Evolutionary conservation across 2,113 vertebrate species (phyloP).

Genomic region (Hemibates koningsi): DNA sequence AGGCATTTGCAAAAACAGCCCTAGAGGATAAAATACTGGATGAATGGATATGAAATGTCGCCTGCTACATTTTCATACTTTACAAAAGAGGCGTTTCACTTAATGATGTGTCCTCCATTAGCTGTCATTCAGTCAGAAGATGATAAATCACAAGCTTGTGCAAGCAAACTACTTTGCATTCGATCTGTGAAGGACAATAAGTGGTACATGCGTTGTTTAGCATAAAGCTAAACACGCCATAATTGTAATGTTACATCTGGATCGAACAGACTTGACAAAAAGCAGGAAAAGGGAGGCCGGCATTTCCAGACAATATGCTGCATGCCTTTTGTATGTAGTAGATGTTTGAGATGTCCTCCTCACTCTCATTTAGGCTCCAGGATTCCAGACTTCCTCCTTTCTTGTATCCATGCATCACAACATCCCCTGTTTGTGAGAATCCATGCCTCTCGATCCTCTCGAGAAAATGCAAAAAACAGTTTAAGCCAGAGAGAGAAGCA

Average conservation of each 20-base stretch:
- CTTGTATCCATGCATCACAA: background rate
- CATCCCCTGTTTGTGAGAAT: background rate
- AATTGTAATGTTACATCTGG: background rate
- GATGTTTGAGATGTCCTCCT: background rate
- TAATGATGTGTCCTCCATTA: background rate
- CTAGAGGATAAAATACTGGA: background rate
- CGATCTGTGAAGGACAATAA: background rate
- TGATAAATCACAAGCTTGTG: background rate
- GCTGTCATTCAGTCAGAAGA: background rate
- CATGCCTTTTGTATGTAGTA: background rate
- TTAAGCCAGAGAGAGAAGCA: background rate
- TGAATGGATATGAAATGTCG: background rate
- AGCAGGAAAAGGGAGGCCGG: background rate
- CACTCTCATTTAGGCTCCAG: background rate
- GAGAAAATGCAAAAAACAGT: constrained; percentile 6
- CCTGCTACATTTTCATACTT: background rate
- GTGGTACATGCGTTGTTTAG: background rate
- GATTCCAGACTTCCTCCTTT: background rate
- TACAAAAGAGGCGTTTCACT: background rate
- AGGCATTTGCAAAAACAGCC: constrained; percentile 7
- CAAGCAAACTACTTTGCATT: background rate
- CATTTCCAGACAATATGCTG: constrained; percentile 6
- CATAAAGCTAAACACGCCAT: background rate
- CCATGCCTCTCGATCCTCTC: background rate
- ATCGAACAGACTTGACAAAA: background rate